Base-by-base conservation (phyloP, 2,797 vertebrate genomes). In the Harpagifer antarcticus region DNA sequence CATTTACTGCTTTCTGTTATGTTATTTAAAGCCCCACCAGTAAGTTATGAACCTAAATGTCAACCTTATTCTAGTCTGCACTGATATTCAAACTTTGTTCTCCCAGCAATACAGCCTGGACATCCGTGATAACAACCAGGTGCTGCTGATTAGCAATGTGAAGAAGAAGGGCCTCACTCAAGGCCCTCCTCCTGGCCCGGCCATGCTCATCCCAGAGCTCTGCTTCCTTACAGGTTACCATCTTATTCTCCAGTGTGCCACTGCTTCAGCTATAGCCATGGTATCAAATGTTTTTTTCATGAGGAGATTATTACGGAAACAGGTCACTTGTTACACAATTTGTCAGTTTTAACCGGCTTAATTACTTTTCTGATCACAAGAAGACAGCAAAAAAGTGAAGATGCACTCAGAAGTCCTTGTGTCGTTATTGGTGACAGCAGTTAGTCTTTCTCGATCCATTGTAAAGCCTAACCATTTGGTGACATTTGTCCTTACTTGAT, bases 181-280 rank as follows among this genome's bases (percentile, higher is more conserved):
- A 17, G 93, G n/a, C 4, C 62, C 84, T 0, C 68, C 94, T 16
- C 83, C 90, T 1, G 96, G 96, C 23, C 95, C 97, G 0, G 94
- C 96, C 23, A 83, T 96, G 92, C 96, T 99, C 1, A 88, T 99
- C 56, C 98, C 98, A 2, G 98, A 99, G 74, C 93, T 99, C 62
- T 99, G 98, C 94, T 98, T 95, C 76, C 93, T 98, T 2, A 98
- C 98, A 92, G 97, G 98, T 93, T 93, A 89, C 15, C 13, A 5
- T 14, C n/a, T 5, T 15, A 17, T 17, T 68, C 3, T n/a, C n/a
- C n/a, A n/a, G n/a, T n/a, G n/a, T n/a, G n/a, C n/a, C n/a, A n/a
- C n/a, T 27, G 4, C 5, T 31, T 44, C 4, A 16, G 15, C 42
- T 16, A 4, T 15, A 19, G 31, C 2, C 10, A 37, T 23, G 5